Evolutionary conservation across 2,113 vertebrate species (phyloP).

Genomic region (Falco punctatus): DNA sequence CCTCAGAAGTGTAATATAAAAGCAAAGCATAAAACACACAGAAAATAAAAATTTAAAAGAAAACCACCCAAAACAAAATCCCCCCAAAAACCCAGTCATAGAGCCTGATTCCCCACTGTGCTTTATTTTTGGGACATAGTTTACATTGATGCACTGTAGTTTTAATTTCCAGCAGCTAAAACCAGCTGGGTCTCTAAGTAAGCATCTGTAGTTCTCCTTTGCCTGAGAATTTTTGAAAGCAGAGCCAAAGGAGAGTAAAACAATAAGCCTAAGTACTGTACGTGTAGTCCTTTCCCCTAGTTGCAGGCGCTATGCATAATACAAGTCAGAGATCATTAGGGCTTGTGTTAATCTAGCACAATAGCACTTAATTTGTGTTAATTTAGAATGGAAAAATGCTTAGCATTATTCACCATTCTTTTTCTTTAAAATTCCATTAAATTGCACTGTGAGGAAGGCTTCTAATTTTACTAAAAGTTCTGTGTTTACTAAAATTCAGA

Average conservation of each 20-base stretch:
- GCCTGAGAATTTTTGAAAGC: background rate
- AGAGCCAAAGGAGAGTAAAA: background rate
- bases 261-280: background rate
- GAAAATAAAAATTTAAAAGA: background rate
- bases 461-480: background rate
- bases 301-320: background rate
- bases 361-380: background rate
- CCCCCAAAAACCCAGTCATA: no score
- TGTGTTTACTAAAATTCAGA: background rate
- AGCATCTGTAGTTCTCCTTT: background rate
- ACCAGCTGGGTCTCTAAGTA: background rate
- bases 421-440: background rate
- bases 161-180: background rate
- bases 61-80: background rate
- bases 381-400: background rate
- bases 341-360: background rate
- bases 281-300: background rate
- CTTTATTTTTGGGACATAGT: background rate
- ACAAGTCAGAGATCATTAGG: background rate
- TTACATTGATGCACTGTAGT: background rate
- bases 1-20: background rate
- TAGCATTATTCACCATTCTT: background rate
- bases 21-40: background rate
- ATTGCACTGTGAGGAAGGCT: background rate
- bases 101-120: background rate